A percentile compares a stretch with the other conserved stretches of the same genome.
phyloP scores from a whole-genome alignment of 2,888 invertebrate species.

The Idaea straminata region DNA sequence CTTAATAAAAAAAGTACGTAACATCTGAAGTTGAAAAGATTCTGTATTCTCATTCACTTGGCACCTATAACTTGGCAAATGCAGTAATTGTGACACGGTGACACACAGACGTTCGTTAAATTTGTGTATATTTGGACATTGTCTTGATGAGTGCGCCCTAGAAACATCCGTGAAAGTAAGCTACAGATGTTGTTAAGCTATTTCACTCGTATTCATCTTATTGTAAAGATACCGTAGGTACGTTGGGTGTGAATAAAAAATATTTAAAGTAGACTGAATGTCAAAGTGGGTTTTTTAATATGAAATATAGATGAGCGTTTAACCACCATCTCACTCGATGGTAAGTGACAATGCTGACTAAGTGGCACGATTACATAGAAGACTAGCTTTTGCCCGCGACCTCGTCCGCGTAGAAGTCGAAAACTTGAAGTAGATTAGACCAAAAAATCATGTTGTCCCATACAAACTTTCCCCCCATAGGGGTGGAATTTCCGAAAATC shows the following conservation, averaged over 20 bases:
- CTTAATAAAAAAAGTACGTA: background rate
- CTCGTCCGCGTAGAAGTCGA: too few species aligned
- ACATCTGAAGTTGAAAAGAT: conserved; percentile 3
- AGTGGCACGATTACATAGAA: too few species aligned
- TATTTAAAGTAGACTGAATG: too few species aligned
- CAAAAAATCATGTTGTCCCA: too few species aligned
- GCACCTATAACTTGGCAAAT: conserved; percentile 20
- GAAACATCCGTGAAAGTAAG: conserved; percentile 20
- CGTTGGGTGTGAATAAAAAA: background rate
- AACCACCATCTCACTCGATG: too few species aligned
- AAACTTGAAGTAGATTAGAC: too few species aligned
- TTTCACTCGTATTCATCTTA: background rate
- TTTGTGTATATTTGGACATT: conserved; percentile 27
- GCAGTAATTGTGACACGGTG: conserved; percentile 28
- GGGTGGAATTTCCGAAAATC: too few species aligned
- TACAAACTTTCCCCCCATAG: too few species aligned
- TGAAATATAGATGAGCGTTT: too few species aligned
- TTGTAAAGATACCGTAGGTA: background rate
- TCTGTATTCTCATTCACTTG: conserved; percentile 5
- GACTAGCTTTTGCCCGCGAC: too few species aligned
- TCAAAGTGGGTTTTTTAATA: too few species aligned
- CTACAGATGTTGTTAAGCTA: conserved; percentile 16
- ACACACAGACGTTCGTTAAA: conserved; percentile 18
- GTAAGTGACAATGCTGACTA: too few species aligned
- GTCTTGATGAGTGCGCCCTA: conserved; percentile 24